Conservation (phyloP, 1,140 invertebrate genomes). For the Harlomillsia oculata region DNA sequence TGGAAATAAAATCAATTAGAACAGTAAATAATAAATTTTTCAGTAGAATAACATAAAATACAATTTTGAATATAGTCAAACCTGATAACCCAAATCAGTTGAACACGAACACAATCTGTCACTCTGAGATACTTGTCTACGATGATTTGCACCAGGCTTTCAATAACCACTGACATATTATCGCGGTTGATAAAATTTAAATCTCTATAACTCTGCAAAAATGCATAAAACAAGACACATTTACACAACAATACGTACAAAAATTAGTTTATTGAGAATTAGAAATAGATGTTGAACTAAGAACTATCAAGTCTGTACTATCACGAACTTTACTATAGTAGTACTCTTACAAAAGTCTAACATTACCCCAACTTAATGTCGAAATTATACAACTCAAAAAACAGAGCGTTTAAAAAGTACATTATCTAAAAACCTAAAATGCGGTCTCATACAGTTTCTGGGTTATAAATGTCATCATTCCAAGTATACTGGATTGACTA, state of each 20-base stretch:
- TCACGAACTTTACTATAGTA: not conserved
- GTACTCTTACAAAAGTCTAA: no score
- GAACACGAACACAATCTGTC: conserved; percentile 63
- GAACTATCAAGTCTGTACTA: not conserved
- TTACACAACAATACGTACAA: not conserved
- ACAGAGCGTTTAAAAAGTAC: not conserved
- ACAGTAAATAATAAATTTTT: not conserved
- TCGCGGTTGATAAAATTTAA: conserved; percentile 80
- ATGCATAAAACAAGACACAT: no score
- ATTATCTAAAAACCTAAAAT: not conserved
- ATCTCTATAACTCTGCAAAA: conserved; percentile 65
- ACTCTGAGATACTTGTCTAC: conserved; percentile 81
- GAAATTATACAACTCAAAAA: not conserved
- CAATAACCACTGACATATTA: conserved; percentile 69
- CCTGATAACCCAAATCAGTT: conserved; percentile 68
- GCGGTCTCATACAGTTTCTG: not conserved
- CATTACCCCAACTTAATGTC: no score
- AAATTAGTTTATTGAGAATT: conserved; percentile 6
- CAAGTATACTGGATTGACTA: no score
- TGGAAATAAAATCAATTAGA: not conserved
- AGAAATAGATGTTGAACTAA: conserved; percentile 2
- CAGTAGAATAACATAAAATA: no score
- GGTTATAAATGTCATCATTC: not conserved
- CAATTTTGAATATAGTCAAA: no score
- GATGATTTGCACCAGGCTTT: conserved; percentile 69